phyloP scores from a whole-genome alignment of 1,140 invertebrate species.

The Caligus rogercresseyi region DNA sequence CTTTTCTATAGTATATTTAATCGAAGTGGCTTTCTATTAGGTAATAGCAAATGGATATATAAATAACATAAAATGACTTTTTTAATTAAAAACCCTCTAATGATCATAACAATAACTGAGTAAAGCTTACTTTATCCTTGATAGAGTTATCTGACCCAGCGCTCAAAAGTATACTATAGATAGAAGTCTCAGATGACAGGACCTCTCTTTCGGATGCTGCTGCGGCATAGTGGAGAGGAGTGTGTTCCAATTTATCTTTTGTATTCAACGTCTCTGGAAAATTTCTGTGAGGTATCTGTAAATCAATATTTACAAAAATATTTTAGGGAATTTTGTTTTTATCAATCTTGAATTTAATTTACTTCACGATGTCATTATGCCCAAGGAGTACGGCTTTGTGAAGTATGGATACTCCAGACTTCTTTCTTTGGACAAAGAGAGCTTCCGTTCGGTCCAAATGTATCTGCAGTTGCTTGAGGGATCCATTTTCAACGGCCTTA shows the following conservation, averaged over 20 bases:
- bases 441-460: slow-evolving; percentile 76
- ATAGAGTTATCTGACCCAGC: neutral
- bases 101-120: too few species aligned
- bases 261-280: slow-evolving; percentile 49
- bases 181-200: neutral
- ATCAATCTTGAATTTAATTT: too few species aligned
- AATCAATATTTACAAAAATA: neutral
- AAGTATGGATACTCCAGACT: slow-evolving; percentile 59
- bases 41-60: too few species aligned
- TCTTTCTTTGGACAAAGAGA: slow-evolving; percentile 66
- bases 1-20: too few species aligned
- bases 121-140: slow-evolving; percentile 6
- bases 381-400: slow-evolving; percentile 68
- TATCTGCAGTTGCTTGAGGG: slow-evolving; percentile 58
- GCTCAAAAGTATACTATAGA: neutral
- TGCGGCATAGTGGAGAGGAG: slow-evolving; percentile 75
- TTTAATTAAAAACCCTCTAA: too few species aligned
- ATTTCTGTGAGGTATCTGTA: slow-evolving; percentile 34
- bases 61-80: too few species aligned
- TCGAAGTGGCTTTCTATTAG: too few species aligned
- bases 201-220: slow-evolving; percentile 24
- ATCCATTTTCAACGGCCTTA: slow-evolving; percentile 61
- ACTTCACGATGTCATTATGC: slow-evolving; percentile 30
- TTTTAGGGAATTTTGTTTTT: neutral
- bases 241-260: slow-evolving; percentile 56